These are phyloP conservation scores for Ephialtes manifestator DNA, from an alignment of 2,888 invertebrate genomes.

Conservation along the genomic window DNA sequence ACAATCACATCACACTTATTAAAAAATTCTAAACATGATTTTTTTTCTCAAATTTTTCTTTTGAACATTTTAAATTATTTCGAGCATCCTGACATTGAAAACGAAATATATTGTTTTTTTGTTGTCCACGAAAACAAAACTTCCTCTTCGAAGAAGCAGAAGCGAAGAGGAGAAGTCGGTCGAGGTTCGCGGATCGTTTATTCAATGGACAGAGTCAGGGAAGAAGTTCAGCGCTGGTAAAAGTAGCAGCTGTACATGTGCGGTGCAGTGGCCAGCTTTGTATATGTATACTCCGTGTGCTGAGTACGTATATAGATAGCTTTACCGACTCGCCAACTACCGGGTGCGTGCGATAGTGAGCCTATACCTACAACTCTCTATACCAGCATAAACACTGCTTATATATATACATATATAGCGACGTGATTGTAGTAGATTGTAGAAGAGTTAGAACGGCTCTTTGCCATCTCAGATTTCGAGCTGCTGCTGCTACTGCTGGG, in stretches of 20 bases:
- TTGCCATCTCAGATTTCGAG: slow-evolving; percentile 65
- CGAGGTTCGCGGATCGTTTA: slow-evolving; percentile 36
- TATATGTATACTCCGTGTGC: neutral
- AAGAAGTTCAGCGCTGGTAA: slow-evolving; percentile 33
- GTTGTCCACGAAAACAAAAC: neutral
- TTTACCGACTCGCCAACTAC: slow-evolving; percentile 19
- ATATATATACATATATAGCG: slow-evolving; percentile 14
- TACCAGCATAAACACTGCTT: slow-evolving; percentile 43
- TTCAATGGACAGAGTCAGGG: slow-evolving; percentile 30
- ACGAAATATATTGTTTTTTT: neutral
- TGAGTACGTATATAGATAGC: slow-evolving; percentile 15
- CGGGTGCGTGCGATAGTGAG: slow-evolving; percentile 53
- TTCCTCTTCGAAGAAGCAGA: neutral
- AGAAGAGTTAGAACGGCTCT: slow-evolving; percentile 52
- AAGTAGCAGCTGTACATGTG: slow-evolving; percentile 8
- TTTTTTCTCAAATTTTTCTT: no score
- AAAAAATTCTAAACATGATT: no score
- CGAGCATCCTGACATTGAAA: neutral
- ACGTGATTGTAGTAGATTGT: slow-evolving; percentile 42
- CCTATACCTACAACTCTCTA: slow-evolving; percentile 23
- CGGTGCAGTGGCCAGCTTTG: slow-evolving; percentile 6
- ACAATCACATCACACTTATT: no score
- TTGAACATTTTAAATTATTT: neutral
- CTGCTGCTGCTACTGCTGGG: slow-evolving; percentile 25
- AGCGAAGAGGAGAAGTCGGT: slow-evolving; percentile 28